Evolutionary conservation across 2,888 invertebrate genomes (phyloP).

Genomic region (Diachrysia chrysitis): DNA sequence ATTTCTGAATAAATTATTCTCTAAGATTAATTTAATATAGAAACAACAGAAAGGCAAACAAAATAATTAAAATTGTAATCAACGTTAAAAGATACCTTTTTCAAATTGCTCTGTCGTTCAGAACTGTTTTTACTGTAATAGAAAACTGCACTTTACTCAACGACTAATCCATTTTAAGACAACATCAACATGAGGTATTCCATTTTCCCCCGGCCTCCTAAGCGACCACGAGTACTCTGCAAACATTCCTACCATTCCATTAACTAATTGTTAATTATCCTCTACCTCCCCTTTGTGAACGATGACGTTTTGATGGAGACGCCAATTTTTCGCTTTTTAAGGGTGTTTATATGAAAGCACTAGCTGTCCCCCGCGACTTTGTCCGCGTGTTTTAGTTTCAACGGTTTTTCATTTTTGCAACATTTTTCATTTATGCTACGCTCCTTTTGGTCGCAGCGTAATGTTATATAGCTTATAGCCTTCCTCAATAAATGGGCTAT

Average conservation of each 20-base stretch:
- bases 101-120: conserved; percentile 25
- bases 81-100: not conserved
- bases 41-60: not conserved
- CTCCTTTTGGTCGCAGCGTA: no score
- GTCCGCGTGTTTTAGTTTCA: no score
- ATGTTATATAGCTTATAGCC: no score
- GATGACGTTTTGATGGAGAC: conserved; percentile 75
- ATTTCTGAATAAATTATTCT: not conserved
- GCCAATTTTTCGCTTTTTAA: conserved; percentile 64
- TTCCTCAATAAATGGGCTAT: no score
- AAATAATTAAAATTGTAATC: conserved; percentile 1
- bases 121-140: conserved; percentile 35
- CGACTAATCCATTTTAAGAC: conserved; percentile 61
- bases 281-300: conserved; percentile 53
- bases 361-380: no score
- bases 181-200: conserved; percentile 59
- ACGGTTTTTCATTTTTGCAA: no score
- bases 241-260: conserved; percentile 75
- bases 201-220: conserved; percentile 56
- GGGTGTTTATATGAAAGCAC: conserved; percentile 20
- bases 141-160: conserved; percentile 49
- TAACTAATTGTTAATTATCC: conserved; percentile 82
- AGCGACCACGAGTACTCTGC: conserved; percentile 62
- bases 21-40: not conserved
- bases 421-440: no score